A percentile compares a stretch with the other conserved stretches of the same genome.
phyloP scores from a whole-genome alignment of 2,797 vertebrate genomes.

The Chrysocyon brachyurus region DNA sequence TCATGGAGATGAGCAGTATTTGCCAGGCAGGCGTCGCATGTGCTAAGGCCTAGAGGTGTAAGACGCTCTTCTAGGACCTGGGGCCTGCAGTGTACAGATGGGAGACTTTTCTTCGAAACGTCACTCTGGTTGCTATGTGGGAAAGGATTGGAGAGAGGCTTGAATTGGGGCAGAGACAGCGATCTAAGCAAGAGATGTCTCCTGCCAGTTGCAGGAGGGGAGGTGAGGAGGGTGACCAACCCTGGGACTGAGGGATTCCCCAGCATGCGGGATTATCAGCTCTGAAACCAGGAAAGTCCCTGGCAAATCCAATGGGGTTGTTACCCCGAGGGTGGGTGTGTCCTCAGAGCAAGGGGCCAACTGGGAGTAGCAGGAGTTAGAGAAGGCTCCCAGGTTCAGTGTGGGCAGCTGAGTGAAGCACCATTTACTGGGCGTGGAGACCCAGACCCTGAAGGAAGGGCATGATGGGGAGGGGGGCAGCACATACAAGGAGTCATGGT shows the following conservation, averaged over 20 bases:
- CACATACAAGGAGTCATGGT: accelerated
- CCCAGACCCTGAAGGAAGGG: not conserved
- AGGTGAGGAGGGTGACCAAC: not conserved
- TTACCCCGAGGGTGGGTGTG: not conserved
- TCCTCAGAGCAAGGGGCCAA: not conserved
- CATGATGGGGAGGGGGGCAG: accelerated
- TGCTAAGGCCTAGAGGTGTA: not conserved
- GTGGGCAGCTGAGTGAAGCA: not conserved
- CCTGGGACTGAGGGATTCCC: not conserved
- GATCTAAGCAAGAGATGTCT: not conserved
- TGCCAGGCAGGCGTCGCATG: not conserved
- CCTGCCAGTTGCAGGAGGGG: not conserved
- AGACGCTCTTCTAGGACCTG: not conserved
- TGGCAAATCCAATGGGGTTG: not conserved
- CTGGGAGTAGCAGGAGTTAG: not conserved
- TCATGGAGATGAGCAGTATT: not conserved
- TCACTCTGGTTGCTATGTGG: not conserved
- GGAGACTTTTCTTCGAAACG: not conserved
- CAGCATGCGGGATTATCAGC: accelerated
- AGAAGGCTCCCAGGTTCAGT: not conserved
- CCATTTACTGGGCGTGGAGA: not conserved
- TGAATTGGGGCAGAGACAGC: not conserved
- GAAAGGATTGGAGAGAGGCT: not conserved
- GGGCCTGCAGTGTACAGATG: not conserved
- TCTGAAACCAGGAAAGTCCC: not conserved